phyloP scores from a whole-genome alignment of 2,797 vertebrate genomes.

The Paguma larvata region DNA sequence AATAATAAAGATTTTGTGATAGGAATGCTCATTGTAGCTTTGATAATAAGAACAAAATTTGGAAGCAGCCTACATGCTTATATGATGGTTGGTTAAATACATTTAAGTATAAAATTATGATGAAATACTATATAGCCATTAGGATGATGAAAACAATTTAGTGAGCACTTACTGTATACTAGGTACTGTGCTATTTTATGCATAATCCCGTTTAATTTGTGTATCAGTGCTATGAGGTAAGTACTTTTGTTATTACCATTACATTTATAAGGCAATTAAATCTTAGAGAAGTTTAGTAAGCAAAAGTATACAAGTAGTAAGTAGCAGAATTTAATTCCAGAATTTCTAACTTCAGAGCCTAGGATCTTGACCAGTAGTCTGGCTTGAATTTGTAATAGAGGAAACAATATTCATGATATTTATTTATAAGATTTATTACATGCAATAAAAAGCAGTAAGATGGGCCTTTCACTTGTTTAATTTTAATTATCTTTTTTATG shows the following conservation, averaged over 20 bases:
- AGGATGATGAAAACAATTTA: background rate
- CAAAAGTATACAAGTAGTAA: background rate
- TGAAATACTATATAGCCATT: background rate
- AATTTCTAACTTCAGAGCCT: constrained; percentile 35
- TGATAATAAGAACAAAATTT: constrained; percentile 38
- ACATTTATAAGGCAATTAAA: background rate
- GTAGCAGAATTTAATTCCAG: constrained; percentile 40
- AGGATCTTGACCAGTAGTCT: background rate
- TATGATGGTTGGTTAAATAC: background rate
- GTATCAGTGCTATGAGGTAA: background rate
- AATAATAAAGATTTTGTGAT: background rate
- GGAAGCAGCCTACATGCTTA: background rate
- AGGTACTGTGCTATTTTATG: background rate
- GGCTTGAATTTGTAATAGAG: constrained; percentile 8
- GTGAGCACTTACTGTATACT: background rate
- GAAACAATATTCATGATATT: background rate
- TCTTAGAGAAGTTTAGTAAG: constrained; percentile 25
- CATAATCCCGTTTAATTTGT: background rate
- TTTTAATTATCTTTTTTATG: background rate
- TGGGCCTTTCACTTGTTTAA: background rate
- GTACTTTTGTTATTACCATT: background rate
- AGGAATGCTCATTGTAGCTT: background rate
- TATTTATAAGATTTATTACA: background rate
- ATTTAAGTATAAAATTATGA: background rate
- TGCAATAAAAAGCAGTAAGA: background rate